Percentiles rank a stretch among this genome's conserved stretches.
These are phyloP conservation scores for Puffinus mauretanicus DNA, from an alignment of 2,113 vertebrate species.

Conservation along the genomic window DNA sequence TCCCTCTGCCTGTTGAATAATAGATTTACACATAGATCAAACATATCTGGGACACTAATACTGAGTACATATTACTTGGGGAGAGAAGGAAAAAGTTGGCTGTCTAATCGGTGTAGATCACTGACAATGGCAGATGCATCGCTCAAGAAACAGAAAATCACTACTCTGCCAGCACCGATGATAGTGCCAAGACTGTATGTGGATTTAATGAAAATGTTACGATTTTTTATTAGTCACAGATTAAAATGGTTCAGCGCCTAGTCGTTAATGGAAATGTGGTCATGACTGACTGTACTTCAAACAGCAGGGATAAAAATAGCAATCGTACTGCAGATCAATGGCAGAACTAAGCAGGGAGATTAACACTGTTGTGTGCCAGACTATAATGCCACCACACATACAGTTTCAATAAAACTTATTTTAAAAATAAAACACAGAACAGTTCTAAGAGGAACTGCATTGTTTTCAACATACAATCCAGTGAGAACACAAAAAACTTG, in stretches of 20 bases:
- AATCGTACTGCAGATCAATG: neutral
- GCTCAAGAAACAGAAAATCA: neutral
- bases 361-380: neutral
- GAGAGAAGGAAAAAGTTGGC: neutral
- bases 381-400: neutral
- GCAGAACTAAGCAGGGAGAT: neutral
- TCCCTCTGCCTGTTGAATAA: neutral
- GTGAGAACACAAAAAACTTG: neutral
- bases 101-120: neutral
- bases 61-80: neutral
- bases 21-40: neutral
- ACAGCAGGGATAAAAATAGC: slow-evolving; percentile 33
- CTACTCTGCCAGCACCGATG: neutral
- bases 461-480: neutral
- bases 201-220: slow-evolving; percentile 26
- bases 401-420: slow-evolving; percentile 14
- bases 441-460: neutral
- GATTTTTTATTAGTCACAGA: slow-evolving; percentile 15
- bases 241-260: neutral
- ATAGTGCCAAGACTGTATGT: neutral
- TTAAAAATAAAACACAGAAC: neutral
- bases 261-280: slow-evolving; percentile 22
- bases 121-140: neutral
- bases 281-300: slow-evolving; percentile 24
- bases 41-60: neutral